A percentile compares a stretch with the other conserved stretches of the same genome.
Evolutionary conservation across 2,113 vertebrate species (phyloP).

Genomic region (Nanger granti): DNA sequence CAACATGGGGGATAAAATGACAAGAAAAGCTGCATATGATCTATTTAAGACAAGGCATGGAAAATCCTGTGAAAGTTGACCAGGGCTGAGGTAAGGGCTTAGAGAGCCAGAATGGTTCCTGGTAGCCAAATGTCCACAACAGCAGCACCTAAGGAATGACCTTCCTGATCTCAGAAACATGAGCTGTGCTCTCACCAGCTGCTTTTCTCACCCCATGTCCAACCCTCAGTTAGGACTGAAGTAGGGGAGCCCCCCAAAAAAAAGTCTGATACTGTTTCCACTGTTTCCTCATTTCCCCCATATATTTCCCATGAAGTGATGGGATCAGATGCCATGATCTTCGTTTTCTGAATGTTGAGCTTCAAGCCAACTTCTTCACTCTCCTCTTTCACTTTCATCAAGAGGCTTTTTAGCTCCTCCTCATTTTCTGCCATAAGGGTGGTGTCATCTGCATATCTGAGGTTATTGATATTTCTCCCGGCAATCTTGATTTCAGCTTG

Average conservation of each 20-base stretch:
- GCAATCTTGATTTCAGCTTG: too few species aligned
- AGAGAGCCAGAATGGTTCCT: conserved; percentile 19
- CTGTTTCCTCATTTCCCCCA: too few species aligned
- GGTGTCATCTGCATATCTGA: too few species aligned
- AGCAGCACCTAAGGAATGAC: conserved; percentile 26
- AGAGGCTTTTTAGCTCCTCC: too few species aligned
- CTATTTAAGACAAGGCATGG: conserved; percentile 55
- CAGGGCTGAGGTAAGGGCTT: conserved; percentile 46
- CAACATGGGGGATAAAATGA: background rate
- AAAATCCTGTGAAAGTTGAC: conserved; percentile 58
- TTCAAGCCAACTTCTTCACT: too few species aligned
- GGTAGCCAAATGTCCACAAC: conserved; percentile 19
- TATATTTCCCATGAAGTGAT: too few species aligned
- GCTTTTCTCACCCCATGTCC: background rate
- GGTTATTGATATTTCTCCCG: too few species aligned
- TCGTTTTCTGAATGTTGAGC: too few species aligned
- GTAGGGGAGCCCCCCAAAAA: background rate
- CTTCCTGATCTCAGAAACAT: conserved; percentile 26
- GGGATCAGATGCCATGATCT: too few species aligned
- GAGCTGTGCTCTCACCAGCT: conserved; percentile 21
- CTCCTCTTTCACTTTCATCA: too few species aligned
- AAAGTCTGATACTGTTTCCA: too few species aligned
- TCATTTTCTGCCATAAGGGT: too few species aligned
- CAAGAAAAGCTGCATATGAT: conserved; percentile 45
- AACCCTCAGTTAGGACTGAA: background rate